These are phyloP conservation scores for Pseudorectes ferrugineus DNA, from an alignment of 2,113 vertebrate genomes.

Conservation along the genomic window DNA sequence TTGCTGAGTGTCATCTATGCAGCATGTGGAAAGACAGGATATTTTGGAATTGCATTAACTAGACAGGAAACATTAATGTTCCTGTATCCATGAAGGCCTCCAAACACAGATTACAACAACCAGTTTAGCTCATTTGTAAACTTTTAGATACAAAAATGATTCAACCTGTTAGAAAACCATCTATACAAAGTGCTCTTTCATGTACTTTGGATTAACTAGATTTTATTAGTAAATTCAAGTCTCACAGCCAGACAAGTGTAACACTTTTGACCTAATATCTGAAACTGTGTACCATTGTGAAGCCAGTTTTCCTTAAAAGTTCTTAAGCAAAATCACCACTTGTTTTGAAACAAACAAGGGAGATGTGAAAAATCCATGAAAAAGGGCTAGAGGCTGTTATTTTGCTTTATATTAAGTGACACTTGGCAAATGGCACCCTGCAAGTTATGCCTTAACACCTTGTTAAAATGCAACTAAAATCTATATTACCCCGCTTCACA, in stretches of 20 bases:
- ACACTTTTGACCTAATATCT: not conserved
- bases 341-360: not conserved
- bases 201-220: not conserved
- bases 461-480: conserved; percentile 29
- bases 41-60: not conserved
- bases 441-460: conserved; percentile 21
- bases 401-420: conserved; percentile 24
- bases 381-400: not conserved
- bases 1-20: not conserved
- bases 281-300: not conserved
- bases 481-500: not conserved
- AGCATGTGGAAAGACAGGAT: not conserved
- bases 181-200: not conserved
- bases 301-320: not conserved
- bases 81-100: not conserved
- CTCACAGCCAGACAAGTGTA: not conserved
- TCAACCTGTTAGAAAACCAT: not conserved
- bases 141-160: not conserved
- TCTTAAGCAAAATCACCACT: not conserved
- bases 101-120: not conserved
- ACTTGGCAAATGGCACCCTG: conserved; percentile 28
- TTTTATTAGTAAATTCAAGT: not conserved
- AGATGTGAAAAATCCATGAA: not conserved
- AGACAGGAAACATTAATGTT: not conserved
- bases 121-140: not conserved